These are phyloP conservation scores for Nymphalis io DNA, from an alignment of 1,140 invertebrate species.

Conservation along the genomic window DNA sequence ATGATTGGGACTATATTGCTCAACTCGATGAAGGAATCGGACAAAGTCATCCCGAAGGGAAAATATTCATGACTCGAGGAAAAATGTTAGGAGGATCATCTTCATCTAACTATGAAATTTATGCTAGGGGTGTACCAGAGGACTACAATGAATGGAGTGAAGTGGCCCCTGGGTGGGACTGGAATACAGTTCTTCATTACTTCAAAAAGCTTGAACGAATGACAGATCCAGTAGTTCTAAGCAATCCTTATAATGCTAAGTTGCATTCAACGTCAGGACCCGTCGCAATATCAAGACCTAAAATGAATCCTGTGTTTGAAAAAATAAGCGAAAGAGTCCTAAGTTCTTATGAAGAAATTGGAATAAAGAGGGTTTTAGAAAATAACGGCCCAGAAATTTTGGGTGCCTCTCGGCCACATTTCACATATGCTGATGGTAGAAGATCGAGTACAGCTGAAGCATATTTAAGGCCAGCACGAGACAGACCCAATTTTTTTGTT, in stretches of 20 bases:
- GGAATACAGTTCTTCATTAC: conserved; percentile 83
- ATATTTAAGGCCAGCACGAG: conserved; percentile 81
- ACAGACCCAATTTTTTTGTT: conserved; percentile 80
- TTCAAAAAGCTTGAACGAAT: conserved; percentile 71
- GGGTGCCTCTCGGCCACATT: conserved; percentile 73
- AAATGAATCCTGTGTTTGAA: conserved; percentile 45
- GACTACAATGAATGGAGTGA: conserved; percentile 88
- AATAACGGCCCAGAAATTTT: conserved; percentile 59
- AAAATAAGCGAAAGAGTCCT: conserved; percentile 51
- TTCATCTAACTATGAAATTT: conserved; percentile 89
- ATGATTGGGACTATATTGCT: conserved; percentile 62
- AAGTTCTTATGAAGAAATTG: conserved; percentile 60
- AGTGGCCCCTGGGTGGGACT: conserved; percentile 87
- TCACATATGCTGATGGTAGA: conserved; percentile 82
- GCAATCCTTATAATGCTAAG: conserved; percentile 48
- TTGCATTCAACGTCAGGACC: conserved; percentile 63
- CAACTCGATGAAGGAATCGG: conserved; percentile 55
- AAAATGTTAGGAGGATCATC: conserved; percentile 87
- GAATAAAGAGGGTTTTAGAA: conserved; percentile 57
- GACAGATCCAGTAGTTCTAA: conserved; percentile 54
- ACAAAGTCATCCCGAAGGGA: conserved; percentile 42
- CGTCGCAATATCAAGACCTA: conserved; percentile 57
- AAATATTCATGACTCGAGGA: conserved; percentile 60
- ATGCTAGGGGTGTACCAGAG: conserved; percentile 87
- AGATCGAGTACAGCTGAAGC: conserved; percentile 84